Percentiles rank a stretch among this genome's conserved stretches.
These are phyloP conservation scores for Limnothrissa miodon DNA, from an alignment of 2,113 vertebrate species.

Conservation along the genomic window DNA sequence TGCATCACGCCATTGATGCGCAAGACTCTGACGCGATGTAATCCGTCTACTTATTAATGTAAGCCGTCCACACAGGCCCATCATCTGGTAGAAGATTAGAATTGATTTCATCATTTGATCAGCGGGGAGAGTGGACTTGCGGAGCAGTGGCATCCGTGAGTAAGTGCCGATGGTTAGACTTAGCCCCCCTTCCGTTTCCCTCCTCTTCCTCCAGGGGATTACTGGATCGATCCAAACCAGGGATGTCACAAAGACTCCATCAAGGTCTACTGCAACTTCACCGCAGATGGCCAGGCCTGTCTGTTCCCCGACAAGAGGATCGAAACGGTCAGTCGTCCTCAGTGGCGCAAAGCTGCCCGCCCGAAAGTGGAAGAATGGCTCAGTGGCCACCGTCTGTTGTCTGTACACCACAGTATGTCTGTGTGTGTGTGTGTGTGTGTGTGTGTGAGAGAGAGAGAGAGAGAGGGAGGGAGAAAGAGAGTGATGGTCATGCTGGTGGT, in stretches of 20 bases:
- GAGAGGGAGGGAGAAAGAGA: too few relatives aligned
- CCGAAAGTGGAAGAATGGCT: background rate
- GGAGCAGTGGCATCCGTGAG: background rate
- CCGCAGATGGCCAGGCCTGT: slow-evolving; percentile 87
- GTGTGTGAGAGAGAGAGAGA: too few relatives aligned
- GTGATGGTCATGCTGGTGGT: background rate
- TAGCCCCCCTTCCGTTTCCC: background rate
- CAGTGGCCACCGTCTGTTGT: background rate
- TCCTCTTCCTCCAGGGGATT: slow-evolving; percentile 75
- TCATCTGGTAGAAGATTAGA: background rate
- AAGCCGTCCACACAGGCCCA: background rate
- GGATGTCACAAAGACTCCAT: slow-evolving; percentile 84
- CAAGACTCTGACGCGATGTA: background rate
- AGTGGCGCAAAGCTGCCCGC: background rate
- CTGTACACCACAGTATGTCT: too few relatives aligned
- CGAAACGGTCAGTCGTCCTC: slow-evolving; percentile 73
- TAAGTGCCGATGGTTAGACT: background rate
- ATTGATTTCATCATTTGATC: slow-evolving; percentile 7
- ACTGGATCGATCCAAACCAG: slow-evolving; percentile 96
- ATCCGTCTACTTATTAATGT: background rate
- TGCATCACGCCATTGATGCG: background rate
- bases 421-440: too few relatives aligned
- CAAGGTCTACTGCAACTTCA: slow-evolving; percentile 92
- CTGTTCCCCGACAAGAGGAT: slow-evolving; percentile 84
- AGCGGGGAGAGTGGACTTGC: background rate